Base-by-base conservation (phyloP, 64 coral and sea anemone genomes). In the Platygyra sinensis region DNA sequence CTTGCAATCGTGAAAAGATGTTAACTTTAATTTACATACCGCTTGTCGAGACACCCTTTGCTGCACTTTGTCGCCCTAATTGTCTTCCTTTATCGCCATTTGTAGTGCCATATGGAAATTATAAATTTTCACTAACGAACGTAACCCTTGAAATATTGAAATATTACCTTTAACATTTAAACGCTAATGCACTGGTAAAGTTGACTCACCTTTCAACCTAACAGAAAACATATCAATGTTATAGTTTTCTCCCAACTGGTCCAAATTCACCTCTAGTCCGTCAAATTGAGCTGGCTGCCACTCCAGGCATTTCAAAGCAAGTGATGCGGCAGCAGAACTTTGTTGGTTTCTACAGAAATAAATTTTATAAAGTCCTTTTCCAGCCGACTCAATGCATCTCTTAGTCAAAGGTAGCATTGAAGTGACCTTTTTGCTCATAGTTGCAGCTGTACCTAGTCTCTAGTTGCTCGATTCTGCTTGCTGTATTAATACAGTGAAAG, bases 251-350 rank as follows among this genome's bases (percentile, higher is more conserved):
- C 51, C 81, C 14, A 95, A 32, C 30, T 88, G 83, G 62, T 77
- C 78, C 28, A 95, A 72, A 69, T 95, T 79, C 51, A 90, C 89
- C 15, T 83, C 65, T 0, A 90, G 77, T 24, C 94, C 94, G 30
- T 95, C 91, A 76, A 95, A 95, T 8, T 89, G 54, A 5, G 90
- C 85, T 4, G 84, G 76, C 8, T 91, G 49, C 94, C 94, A 95
- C 83, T 88, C 87, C 20, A 95, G 31, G 28, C 69, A 55, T 55
- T 55, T 55, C 13, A 55, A 3, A 55, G 52, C 67, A 16, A 82
- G 51, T 20, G 22, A 33, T 30, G 27, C 38, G 38, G 38, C 38
- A 3, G 39, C 49, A 46, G 52, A 19, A 65, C 27, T 59, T 32
- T 64, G 76, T 31, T 54, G 77, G 67, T 91, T 80, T 22, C 67